Evolutionary conservation across 2,797 vertebrate genomes (phyloP), one percentile per base, ranked within the genome.

Genomic region (Cynopterus sphinx): DNA sequence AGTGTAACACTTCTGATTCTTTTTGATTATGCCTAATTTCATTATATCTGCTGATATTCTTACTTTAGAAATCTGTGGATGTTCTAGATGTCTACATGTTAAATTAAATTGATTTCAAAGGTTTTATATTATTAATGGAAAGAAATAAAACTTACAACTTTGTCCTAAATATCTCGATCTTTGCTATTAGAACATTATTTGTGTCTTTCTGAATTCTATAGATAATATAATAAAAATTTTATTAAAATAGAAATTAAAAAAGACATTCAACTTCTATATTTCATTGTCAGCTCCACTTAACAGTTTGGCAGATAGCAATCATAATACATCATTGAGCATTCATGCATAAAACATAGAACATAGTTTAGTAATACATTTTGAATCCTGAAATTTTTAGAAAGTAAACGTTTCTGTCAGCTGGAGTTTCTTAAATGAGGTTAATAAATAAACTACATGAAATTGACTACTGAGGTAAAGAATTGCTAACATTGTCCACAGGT

Each of bases 21-120:
- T 92, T 83, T 84, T 21, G 89, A 89, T 84, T 78, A 89, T 41
- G 55, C 28, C 22, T 59, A 74, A 87, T 81, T 83, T 71, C 43
- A 88, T 77, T 63, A 6, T 71, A 71, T 55, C 24, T 84, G n/a
- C 31, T 74, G 12, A 63, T 55, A 91, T 7, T 87, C 9, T 92
- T 43, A 77, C 10, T 16, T 92, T 70, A 84, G 61, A 92, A 92
- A 51, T 84, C n/a, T 84, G 19, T n/a, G 71, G 43, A 89, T 57
- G n/a, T 70, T 46, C 53, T 84, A 84, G 31, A 85, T 53, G 9
- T 31, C 73, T 73, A 11, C 1, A 6, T 19, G 8, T 55, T 63
- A 92, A 36, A 71, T 88, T 61, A 65, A 92, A 71, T 19, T 84
- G 19, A 55, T 33, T 71, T 92, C 57, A 36, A 46, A 28, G 16